Percentiles rank a stretch among this genome's conserved stretches.
Conservation (phyloP, 2,888 invertebrate genomes). For the Oscheius sp. region DNA sequence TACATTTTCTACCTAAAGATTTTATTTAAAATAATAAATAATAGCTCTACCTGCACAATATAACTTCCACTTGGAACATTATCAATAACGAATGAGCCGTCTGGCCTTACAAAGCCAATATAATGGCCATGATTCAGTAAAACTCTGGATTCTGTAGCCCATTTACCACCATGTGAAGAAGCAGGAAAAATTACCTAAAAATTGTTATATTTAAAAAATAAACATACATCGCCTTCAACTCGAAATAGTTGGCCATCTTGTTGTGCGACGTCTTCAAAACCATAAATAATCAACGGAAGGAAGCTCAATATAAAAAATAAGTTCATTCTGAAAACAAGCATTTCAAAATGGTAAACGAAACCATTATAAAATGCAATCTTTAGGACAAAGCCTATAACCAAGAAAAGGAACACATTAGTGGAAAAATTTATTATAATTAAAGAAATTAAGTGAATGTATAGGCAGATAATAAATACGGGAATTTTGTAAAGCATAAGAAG, state of each 20-base stretch:
- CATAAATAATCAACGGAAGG: neutral
- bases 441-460: conserved; percentile 8
- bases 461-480: conserved; percentile 4
- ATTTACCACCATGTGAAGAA: conserved; percentile 44
- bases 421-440: neutral
- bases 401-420: too few relatives aligned
- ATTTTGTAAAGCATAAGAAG: conserved; percentile 1
- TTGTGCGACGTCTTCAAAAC: conserved; percentile 1
- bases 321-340: neutral
- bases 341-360: neutral
- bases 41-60: conserved; percentile 81
- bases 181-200: conserved; percentile 53
- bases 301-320: neutral
- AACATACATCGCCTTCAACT: conserved; percentile 22
- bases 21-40: neutral
- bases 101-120: conserved; percentile 77
- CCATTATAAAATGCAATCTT: neutral
- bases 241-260: neutral
- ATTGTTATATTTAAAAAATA: neutral
- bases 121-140: conserved; percentile 67
- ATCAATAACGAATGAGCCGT: conserved; percentile 87
- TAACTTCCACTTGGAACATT: conserved; percentile 88
- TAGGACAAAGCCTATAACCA: neutral
- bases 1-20: conserved; percentile 78
- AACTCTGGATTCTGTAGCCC: conserved; percentile 58